Evolutionary conservation across 2,797 vertebrate species (phyloP), one percentile per base, ranked within the genome.

Genomic region (Poliocrania exsul): DNA sequence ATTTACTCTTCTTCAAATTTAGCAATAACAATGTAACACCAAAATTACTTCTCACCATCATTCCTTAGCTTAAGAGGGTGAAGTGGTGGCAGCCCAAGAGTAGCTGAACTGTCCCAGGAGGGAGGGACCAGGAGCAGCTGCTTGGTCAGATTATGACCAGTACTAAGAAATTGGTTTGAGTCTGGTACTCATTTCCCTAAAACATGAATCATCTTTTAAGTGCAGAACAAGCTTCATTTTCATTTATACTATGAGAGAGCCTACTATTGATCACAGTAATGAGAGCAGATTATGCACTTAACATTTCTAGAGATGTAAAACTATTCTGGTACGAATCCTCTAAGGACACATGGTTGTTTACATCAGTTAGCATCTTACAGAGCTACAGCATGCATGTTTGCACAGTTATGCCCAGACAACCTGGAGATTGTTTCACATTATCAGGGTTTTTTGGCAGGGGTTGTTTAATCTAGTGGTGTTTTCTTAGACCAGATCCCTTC

Each of bases 81-180:
- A 75, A 13, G 9, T 16, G 14, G 50, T 35, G 12, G n/a, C 31
- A 64, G 37, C 13, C 29, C 0, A 1, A 64, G 19, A 16, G 13
- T 10, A 47, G 21, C 6, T 19, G 21, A 62, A 24, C 72, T 24
- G 70, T 64, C 37, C 69, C 84, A 65, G 8, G 56, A 73, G n/a
- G 44, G 28, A 80, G 20, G 62, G 9, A 58, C 56, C 47, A 17
- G 31, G 12, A 75, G 14, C 25, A 62, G 75, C 37, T 37, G 50
- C 62, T 35, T 25, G 37, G 33, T 20, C 72, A 87, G 44, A 56
- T 31, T 87, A 65, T 62, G 9, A 80, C 37, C 38, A 3, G 1
- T 28, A 33, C 33, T 10, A 67, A 60, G 33, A 64, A 82, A 77
- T 0, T 8, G 8, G 11, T 46, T 26, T 40, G 56, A 33, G 23